Conservation (phyloP, 2,113 vertebrate species). For the Prunella fulvescens region DNA sequence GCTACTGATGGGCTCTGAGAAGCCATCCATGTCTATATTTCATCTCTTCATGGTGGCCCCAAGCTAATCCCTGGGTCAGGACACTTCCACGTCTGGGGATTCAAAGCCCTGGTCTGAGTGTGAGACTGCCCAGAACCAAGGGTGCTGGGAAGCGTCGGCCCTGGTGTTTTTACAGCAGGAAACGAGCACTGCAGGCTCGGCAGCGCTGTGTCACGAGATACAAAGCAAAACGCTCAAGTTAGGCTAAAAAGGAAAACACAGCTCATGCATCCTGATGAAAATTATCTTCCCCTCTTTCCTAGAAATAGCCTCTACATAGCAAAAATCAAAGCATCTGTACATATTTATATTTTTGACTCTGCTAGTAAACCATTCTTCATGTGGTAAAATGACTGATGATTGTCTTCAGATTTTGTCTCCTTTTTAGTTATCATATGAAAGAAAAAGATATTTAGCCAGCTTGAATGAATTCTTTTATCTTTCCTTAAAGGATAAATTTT, state of each 20-base stretch:
- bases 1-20: not conserved
- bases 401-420: not conserved
- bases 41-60: not conserved
- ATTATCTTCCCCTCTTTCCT: not conserved
- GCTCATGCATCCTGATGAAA: not conserved
- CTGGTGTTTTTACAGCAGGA: not conserved
- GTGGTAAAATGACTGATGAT: not conserved
- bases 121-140: not conserved
- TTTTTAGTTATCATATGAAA: not conserved
- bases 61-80: not conserved
- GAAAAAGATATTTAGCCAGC: conserved; percentile 33
- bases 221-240: not conserved
- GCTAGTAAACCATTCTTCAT: not conserved
- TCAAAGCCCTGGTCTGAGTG: not conserved
- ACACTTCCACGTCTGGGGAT: not conserved
- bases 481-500: conserved; percentile 13
- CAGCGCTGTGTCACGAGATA: not conserved
- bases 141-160: not conserved
- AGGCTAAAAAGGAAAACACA: not conserved
- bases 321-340: not conserved
- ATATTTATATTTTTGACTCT: not conserved
- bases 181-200: fast-evolving
- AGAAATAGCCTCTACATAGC: not conserved
- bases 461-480: conserved; percentile 56
- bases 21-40: not conserved